Conservation (phyloP, 2,888 invertebrate species). For the Noctua janthe region DNA sequence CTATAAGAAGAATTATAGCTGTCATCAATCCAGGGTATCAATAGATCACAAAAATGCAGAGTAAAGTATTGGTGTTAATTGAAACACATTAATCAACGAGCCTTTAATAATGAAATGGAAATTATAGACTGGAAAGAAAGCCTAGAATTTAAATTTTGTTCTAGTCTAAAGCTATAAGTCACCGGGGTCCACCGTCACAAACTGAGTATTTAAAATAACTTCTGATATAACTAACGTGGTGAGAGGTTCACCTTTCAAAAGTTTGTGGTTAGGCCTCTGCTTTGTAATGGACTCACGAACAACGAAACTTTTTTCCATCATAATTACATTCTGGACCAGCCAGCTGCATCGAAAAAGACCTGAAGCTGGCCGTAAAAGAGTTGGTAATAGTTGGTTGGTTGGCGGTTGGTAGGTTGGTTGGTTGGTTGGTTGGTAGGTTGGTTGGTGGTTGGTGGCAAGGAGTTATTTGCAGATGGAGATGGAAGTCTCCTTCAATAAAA, state of each 20-base stretch:
- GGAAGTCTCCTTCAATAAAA: not conserved
- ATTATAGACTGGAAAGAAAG: constrained; percentile 13
- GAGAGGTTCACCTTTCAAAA: not conserved
- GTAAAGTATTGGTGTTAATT: constrained; percentile 9
- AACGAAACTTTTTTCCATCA: not conserved
- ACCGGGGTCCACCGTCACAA: too few species aligned
- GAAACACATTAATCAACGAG: constrained; percentile 20
- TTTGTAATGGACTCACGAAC: not conserved
- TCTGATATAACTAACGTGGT: not conserved
- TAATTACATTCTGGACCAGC: not conserved
- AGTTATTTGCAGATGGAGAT: not conserved
- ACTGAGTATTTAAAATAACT: not conserved
- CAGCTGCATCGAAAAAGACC: not conserved
- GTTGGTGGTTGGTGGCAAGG: not conserved
- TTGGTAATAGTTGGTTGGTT: not conserved
- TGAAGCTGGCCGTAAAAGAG: not conserved
- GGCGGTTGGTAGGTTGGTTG: too few species aligned
- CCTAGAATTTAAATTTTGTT: constrained; percentile 7
- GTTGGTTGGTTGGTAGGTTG: too few species aligned
- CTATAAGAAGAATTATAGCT: constrained; percentile 18
- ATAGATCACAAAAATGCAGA: constrained; percentile 2
- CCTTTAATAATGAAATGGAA: constrained; percentile 12
- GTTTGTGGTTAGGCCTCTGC: not conserved
- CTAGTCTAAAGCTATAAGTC: not conserved
- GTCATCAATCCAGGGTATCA: constrained; percentile 13